phyloP scores from a whole-genome alignment of 2,113 vertebrate species.

The Chrysemys picta region DNA sequence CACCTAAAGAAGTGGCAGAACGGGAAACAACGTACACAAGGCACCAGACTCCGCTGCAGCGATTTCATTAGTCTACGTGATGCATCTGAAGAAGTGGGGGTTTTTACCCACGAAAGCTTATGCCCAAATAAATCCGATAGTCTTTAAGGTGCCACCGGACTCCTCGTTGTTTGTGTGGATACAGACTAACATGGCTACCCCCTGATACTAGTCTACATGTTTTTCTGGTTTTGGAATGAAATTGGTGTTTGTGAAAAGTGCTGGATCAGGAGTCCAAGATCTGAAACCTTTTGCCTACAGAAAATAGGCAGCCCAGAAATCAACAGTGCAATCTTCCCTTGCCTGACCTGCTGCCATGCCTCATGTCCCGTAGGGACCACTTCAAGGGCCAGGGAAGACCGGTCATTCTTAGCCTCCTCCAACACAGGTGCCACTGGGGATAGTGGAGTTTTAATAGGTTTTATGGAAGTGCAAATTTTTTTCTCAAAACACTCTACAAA shows the following conservation, averaged over 20 bases:
- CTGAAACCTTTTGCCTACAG: not conserved
- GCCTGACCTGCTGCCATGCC: not conserved
- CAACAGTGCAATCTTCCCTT: not conserved
- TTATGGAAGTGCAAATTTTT: not conserved
- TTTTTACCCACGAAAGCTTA: too few relatives aligned
- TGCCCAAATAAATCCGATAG: too few relatives aligned
- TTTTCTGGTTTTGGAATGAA: not conserved
- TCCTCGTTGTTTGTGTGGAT: too few relatives aligned
- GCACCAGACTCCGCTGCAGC: not conserved
- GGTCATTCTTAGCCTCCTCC: not conserved
- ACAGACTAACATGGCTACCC: too few relatives aligned
- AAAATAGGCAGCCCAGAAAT: fast-evolving
- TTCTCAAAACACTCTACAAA: not conserved
- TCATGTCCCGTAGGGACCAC: fast-evolving
- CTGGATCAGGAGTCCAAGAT: not conserved
- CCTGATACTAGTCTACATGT: fast-evolving
- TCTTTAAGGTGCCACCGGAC: too few relatives aligned
- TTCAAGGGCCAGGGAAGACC: not conserved
- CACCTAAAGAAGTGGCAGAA: not conserved
- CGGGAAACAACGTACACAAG: not conserved
- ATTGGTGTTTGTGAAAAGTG: not conserved
- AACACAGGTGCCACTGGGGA: not conserved
- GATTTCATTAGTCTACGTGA: fast-evolving
- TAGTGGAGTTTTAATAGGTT: not conserved
- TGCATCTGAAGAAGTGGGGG: too few relatives aligned